Conservation (phyloP, 1,140 invertebrate genomes). For the Eumaeus atala region DNA sequence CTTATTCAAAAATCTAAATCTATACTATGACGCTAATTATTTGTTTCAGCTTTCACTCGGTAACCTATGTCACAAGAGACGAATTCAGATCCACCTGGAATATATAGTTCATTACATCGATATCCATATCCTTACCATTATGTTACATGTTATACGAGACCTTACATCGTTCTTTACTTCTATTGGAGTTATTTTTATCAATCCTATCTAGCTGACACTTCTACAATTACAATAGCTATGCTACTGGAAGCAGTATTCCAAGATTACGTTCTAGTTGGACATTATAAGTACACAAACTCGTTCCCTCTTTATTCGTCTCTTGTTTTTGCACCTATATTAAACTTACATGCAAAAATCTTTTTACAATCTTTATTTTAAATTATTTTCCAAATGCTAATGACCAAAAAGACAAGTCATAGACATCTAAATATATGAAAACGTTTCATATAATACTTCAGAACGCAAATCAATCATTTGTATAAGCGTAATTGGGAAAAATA, state of each 20-base stretch:
- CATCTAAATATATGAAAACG: no score
- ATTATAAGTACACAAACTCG: neutral
- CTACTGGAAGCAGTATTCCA: conserved; percentile 2
- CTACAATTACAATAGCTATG: neutral
- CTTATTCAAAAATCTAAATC: neutral
- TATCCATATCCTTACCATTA: neutral
- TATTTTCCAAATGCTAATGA: no score
- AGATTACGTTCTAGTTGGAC: neutral
- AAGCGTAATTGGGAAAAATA: no score
- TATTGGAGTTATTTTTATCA: conserved; percentile 6
- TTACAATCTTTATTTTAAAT: no score
- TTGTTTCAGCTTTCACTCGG: neutral
- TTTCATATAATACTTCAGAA: no score
- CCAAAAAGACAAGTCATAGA: no score
- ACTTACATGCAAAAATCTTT: no score
- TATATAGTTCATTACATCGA: neutral
- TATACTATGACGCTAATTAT: neutral
- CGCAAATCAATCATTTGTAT: conserved; percentile 43
- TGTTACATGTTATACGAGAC: neutral
- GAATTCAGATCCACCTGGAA: conserved; percentile 1
- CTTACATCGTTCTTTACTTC: neutral
- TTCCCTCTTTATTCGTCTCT: conserved; percentile 3
- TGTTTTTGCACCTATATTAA: neutral
- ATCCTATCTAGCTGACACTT: neutral
- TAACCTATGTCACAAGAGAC: neutral